phyloP scores from a whole-genome alignment of 2,888 invertebrate species.

The Rhogogaster chlorosoma region DNA sequence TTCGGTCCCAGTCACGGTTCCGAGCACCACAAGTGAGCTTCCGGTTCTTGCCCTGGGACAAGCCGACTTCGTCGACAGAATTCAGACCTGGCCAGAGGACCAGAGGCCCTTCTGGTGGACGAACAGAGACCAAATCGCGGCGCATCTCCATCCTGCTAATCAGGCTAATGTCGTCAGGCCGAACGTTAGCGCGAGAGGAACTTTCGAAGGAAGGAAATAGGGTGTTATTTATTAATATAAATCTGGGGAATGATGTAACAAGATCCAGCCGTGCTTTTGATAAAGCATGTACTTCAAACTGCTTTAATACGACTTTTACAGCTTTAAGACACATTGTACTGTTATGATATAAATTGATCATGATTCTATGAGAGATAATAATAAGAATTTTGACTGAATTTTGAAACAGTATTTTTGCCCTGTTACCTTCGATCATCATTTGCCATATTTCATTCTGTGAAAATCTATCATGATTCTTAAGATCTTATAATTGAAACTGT shows the following conservation, averaged over 20 bases:
- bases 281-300: not conserved
- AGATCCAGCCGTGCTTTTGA: too few relatives aligned
- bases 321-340: too few relatives aligned
- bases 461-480: too few relatives aligned
- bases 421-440: not conserved
- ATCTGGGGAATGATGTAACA: too few relatives aligned
- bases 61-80: slow-evolving; percentile 81
- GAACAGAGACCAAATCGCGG: slow-evolving; percentile 85
- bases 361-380: not conserved
- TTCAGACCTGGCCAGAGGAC: slow-evolving; percentile 84
- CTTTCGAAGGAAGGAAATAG: slow-evolving; percentile 16
- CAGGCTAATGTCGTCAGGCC: not conserved
- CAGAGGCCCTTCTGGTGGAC: slow-evolving; percentile 87
- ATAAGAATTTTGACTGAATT: not conserved
- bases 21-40: slow-evolving; percentile 75
- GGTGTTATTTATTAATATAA: too few relatives aligned
- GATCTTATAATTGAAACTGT: not conserved
- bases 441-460: too few relatives aligned
- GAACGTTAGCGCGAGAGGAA: not conserved
- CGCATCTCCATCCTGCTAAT: slow-evolving; percentile 74
- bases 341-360: not conserved
- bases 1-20: not conserved
- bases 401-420: not conserved
- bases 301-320: not conserved
- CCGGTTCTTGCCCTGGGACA: slow-evolving; percentile 86